Conservation (phyloP, 2,888 invertebrate genomes). For the Thelaira solivaga region DNA sequence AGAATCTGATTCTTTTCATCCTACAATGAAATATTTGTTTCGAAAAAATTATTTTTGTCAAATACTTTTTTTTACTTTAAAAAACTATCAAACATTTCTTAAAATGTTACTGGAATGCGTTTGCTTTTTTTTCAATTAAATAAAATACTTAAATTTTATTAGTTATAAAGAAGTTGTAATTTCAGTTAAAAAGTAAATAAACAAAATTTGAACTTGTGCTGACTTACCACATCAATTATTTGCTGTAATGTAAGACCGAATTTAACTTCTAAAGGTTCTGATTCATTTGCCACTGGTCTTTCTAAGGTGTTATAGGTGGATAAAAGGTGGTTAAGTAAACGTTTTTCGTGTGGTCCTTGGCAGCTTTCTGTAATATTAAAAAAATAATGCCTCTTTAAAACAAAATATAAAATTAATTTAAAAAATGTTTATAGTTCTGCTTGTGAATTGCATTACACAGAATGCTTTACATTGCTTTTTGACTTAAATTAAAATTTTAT, state of each 20-base stretch:
- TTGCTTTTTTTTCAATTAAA: constrained; percentile 46
- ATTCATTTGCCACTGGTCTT: constrained; percentile 94
- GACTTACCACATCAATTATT: constrained; percentile 96
- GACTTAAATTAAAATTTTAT: too few relatives aligned
- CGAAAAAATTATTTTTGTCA: constrained; percentile 60
- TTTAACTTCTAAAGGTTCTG: constrained; percentile 91
- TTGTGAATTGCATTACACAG: too few relatives aligned
- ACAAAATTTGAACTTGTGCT: constrained; percentile 30
- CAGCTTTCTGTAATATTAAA: constrained; percentile 83
- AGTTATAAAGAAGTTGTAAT: constrained; percentile 26
- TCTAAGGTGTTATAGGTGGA: constrained; percentile 91
- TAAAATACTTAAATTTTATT: constrained; percentile 42
- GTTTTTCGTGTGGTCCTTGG: constrained; percentile 93
- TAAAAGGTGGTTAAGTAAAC: constrained; percentile 89
- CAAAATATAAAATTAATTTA: background rate
- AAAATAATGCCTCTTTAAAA: constrained; percentile 48
- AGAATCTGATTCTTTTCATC: constrained; percentile 99
- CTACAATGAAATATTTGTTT: constrained; percentile 83
- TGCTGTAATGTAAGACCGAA: constrained; percentile 95
- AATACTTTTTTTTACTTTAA: constrained; percentile 30
- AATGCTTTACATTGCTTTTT: too few relatives aligned
- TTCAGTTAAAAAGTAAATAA: constrained; percentile 20
- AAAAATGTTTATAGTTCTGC: background rate
- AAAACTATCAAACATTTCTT: constrained; percentile 20
- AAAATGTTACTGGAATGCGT: constrained; percentile 24